These are phyloP conservation scores for Phoebastria nigripes DNA, from an alignment of 2,797 vertebrate genomes.

Conservation along the genomic window DNA sequence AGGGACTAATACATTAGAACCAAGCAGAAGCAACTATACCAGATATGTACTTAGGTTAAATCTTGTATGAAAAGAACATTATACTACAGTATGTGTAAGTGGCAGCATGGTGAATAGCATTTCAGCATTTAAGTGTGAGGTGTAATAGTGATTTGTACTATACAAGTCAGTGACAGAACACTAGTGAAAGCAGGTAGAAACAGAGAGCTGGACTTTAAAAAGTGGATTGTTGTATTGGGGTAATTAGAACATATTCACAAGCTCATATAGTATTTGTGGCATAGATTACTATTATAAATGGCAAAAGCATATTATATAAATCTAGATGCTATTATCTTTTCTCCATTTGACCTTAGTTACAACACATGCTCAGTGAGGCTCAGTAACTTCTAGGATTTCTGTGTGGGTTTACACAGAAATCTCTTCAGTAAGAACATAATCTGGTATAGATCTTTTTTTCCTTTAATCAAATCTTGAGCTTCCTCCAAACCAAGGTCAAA, in stretches of 20 bases:
- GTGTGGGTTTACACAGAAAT: neutral
- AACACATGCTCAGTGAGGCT: neutral
- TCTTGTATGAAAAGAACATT: neutral
- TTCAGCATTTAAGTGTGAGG: neutral
- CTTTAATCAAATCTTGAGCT: neutral
- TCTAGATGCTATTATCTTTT: neutral
- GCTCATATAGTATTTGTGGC: neutral
- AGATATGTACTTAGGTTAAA: neutral
- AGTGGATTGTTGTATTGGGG: neutral
- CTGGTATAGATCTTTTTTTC: neutral
- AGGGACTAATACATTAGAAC: neutral
- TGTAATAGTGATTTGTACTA: neutral
- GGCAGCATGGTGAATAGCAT: neutral
- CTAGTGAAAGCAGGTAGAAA: neutral
- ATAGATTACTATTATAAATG: neutral
- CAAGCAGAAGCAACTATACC: neutral
- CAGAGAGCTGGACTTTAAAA: neutral
- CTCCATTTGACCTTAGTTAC: neutral
- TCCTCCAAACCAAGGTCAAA: neutral
- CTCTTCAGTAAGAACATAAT: neutral
- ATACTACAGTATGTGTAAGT: neutral
- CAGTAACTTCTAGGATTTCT: neutral
- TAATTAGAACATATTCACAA: neutral
- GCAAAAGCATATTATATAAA: neutral
- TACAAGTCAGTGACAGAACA: neutral